Base-by-base conservation (phyloP, 2,797 vertebrate species). In the Mus spretus region DNA sequence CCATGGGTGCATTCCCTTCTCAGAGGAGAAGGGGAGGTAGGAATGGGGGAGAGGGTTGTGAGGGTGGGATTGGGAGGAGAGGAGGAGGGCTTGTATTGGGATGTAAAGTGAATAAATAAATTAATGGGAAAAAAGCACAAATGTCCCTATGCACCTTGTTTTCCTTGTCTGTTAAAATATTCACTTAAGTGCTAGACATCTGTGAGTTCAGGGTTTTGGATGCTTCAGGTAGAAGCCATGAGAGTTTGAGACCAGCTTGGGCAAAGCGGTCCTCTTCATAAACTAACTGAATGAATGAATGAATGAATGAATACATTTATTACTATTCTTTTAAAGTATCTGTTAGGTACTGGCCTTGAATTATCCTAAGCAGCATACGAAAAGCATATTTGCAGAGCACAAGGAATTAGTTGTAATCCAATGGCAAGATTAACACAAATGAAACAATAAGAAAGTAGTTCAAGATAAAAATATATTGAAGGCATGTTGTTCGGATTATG, bases 341-440 rank as follows among this genome's bases (percentile, higher is more conserved):
- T 81, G 6, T 82, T 91, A 93, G 61, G 15, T 82, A 83, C 15
- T 94, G 75, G 28, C 31, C 82, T 79, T 70, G n/a, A 95, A 67
- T 44, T 77, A 90, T 92, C 78, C 75, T 47, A 92, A 93, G 22
- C 61, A 82, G 55, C 28, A 90, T 72, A 75, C 72, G 85, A 93
- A 93, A 96, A 78, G 9, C 61, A 91, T 94, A 15, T 47, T 53
- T 50, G 50, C 37, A 92, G 75, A 8, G 37, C 19, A 81, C 22
- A 80, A 84, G 65, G 24, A 94, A 55, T 90, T 88, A 77, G 90
- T 93, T 37, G 15, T 78, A 77, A 75, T 88, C 93, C 28, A 40
- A 87, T 74, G 85, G 15, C 47, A 80, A 91, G 95, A 93, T 86
- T 13, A 80, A 77, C 2, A 57, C 47, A 79, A 75, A 19, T 70